Conservation (phyloP, 2,888 invertebrate genomes). For the Cinara cedri region DNA sequence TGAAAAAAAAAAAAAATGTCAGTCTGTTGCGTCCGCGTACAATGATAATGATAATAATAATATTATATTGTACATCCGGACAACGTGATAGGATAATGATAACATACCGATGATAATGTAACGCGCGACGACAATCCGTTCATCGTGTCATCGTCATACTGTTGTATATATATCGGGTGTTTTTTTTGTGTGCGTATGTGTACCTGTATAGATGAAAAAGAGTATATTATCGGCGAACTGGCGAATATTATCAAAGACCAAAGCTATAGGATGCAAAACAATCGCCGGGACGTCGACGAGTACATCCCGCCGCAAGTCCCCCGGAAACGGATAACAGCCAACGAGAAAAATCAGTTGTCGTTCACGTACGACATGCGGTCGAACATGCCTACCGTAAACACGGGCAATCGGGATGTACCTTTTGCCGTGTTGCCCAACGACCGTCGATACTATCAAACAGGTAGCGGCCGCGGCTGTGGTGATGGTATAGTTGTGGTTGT, state of each 20-base stretch:
- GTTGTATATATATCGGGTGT: background rate
- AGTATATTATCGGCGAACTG: conserved; percentile 50
- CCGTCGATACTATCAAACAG: conserved; percentile 63
- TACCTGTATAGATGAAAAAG: conserved; percentile 42
- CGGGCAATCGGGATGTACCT: conserved; percentile 60
- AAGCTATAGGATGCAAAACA: conserved; percentile 17
- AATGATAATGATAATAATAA: too few relatives aligned
- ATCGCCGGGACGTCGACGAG: background rate
- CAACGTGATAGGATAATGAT: background rate
- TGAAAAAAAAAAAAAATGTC: background rate
- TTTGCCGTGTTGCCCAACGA: conserved; percentile 64
- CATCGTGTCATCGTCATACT: too few relatives aligned
- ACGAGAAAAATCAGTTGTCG: background rate
- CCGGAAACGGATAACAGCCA: background rate
- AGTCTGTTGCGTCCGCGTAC: background rate
- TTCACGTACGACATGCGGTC: conserved; percentile 43
- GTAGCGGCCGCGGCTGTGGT: background rate
- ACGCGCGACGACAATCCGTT: too few relatives aligned
- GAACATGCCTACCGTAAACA: conserved; percentile 46
- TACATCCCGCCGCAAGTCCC: conserved; percentile 1
- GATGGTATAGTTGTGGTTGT: background rate
- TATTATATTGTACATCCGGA: background rate
- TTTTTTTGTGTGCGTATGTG: conserved; percentile 12
- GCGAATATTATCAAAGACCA: conserved; percentile 52
- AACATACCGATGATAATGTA: too few relatives aligned